These are phyloP conservation scores for Orchestia grillus DNA, from an alignment of 1,140 invertebrate species.

Conservation along the genomic window DNA sequence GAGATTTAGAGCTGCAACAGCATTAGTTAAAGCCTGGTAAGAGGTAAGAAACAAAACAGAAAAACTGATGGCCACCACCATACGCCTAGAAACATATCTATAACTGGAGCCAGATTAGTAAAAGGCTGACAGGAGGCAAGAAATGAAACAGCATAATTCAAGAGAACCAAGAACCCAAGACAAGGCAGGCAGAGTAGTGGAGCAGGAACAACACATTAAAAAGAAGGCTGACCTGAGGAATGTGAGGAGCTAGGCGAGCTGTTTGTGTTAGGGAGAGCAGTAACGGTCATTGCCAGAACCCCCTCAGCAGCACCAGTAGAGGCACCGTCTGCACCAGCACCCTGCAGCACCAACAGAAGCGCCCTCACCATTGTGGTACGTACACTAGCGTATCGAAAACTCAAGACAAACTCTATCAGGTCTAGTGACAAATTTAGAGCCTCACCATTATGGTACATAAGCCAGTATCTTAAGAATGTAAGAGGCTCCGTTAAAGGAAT, in stretches of 20 bases:
- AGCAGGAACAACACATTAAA: background rate
- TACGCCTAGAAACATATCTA: too few species aligned
- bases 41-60: background rate
- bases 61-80: too few species aligned
- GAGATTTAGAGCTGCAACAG: background rate
- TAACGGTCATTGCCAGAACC: constrained; percentile 38
- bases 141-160: background rate
- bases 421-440: background rate
- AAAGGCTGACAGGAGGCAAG: background rate
- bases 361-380: background rate
- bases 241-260: constrained; percentile 46
- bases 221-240: constrained; percentile 45
- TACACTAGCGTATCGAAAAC: background rate
- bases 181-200: background rate
- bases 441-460: background rate
- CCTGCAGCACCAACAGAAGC: constrained; percentile 25
- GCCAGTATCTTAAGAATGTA: background rate
- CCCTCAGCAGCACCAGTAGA: constrained; percentile 31
- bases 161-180: background rate
- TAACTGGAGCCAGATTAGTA: too few species aligned
- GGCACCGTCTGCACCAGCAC: constrained; percentile 18
- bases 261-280: constrained; percentile 52
- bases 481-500: too few species aligned
- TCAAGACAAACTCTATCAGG: background rate
- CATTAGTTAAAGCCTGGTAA: background rate